These are phyloP conservation scores for Acomys russatus DNA, from an alignment of 2,797 vertebrate species.

Conservation along the genomic window DNA sequence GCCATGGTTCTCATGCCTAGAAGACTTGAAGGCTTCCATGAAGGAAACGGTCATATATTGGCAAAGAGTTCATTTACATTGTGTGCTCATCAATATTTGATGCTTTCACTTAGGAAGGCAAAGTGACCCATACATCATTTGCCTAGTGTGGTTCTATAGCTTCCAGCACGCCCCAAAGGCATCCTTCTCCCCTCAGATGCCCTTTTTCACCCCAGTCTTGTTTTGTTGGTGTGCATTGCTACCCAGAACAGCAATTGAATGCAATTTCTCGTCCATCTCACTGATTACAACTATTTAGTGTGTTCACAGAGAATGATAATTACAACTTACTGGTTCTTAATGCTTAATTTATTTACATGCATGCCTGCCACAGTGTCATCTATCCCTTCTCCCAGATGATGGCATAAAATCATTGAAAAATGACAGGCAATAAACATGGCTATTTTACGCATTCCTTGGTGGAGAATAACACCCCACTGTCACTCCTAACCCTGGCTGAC, in stretches of 20 bases:
- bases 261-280: slow-evolving; percentile 89
- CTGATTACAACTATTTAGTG: slow-evolving; percentile 90
- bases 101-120: slow-evolving; percentile 68
- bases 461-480: slow-evolving; percentile 86
- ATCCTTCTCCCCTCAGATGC: slow-evolving; percentile 82
- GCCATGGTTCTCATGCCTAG: not conserved
- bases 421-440: slow-evolving; percentile 88
- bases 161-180: slow-evolving; percentile 81
- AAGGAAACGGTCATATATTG: slow-evolving; percentile 32
- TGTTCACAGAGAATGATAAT: slow-evolving; percentile 90
- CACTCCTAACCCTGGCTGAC: slow-evolving; percentile 84
- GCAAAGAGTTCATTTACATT: slow-evolving; percentile 54
- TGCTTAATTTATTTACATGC: slow-evolving; percentile 92
- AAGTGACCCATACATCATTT: slow-evolving; percentile 74
- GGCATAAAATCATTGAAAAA: slow-evolving; percentile 90
- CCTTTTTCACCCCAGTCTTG: slow-evolving; percentile 80
- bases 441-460: slow-evolving; percentile 83
- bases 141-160: slow-evolving; percentile 77
- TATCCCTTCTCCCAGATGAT: slow-evolving; percentile 89
- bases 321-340: slow-evolving; percentile 89
- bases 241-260: slow-evolving; percentile 86
- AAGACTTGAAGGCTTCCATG: slow-evolving; percentile 4
- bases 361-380: slow-evolving; percentile 87
- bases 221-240: slow-evolving; percentile 82
- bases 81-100: slow-evolving; percentile 66